Evolutionary conservation across 2,888 invertebrate genomes (phyloP), one percentile per base, ranked within the genome.

Genomic region (Agrochola lota): DNA sequence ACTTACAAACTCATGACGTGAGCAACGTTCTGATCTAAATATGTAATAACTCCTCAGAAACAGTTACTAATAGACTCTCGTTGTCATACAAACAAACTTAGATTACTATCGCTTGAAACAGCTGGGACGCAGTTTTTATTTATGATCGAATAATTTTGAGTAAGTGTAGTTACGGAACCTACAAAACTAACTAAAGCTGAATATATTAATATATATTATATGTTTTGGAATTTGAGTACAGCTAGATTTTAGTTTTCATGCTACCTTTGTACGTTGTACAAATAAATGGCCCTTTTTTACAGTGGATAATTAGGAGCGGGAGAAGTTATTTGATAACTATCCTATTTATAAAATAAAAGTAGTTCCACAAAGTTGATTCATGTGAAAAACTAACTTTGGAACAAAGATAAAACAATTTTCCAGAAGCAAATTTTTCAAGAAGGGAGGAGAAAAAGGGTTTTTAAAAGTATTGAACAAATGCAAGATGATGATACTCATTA

Each of bases 401-500:
- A 40, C 40, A 40, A 40, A 40, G 40, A 40, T 40, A 40, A 40
- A 40, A 40, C 40, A 40, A 8, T 8, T 40, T 40, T 40, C 8
- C 40, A 40, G 40, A 40, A 7, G 40, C 40, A 40, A 8, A 0
- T 8, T 40, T 40, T 40, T 40, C 40, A 40, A 40, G 8, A 43
- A 43, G 9, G 1, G 59, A 26, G 30, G 63, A 43, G 40, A 77
- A 74, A 67, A 55, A 74, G 20, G 40, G 60, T n/a, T 57, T 72
- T 64, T 60, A 57, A 74, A 70, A 49, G 30, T 49, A 46, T 70
- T 46, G 23, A 66, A 69, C 43, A 59, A 74, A 71, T 23, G 52
- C 43, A 71, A 71, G 63, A 70, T 81, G 40, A 30, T 81, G 62
- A 68, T 17, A 15, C 7, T 52, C 20, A 68, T 68, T 67, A 68